Percentiles rank a stretch among this genome's conserved stretches.
These are phyloP conservation scores for Tragelaphus imberbis DNA, from an alignment of 2,113 vertebrate species.

Conservation along the genomic window DNA sequence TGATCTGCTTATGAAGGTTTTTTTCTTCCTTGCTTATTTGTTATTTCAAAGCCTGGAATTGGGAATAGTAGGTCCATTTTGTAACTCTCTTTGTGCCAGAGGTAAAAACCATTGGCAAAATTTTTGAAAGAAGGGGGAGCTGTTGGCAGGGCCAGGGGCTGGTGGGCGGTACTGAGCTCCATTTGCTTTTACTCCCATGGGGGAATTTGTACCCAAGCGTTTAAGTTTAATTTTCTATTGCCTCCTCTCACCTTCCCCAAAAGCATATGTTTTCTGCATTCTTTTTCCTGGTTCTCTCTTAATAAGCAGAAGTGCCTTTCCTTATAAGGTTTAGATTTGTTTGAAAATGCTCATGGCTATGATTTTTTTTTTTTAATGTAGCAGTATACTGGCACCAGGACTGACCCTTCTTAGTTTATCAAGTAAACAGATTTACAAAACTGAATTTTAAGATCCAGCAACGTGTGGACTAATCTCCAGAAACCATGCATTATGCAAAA, in stretches of 20 bases:
- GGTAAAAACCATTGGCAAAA: conserved; percentile 58
- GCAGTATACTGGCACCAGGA: background rate
- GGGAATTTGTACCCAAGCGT: conserved; percentile 50
- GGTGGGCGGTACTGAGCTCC: conserved; percentile 36
- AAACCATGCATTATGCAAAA: background rate
- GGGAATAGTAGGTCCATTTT: conserved; percentile 61
- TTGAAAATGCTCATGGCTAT: background rate
- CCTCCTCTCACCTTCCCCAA: conserved; percentile 8
- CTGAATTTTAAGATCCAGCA: background rate
- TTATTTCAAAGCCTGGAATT: conserved; percentile 43
- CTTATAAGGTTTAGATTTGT: background rate
- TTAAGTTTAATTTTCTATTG: conserved; percentile 31
- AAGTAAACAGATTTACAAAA: background rate
- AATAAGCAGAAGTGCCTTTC: background rate
- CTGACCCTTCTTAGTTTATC: background rate
- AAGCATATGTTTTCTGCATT: conserved; percentile 51
- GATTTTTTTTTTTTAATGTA: background rate
- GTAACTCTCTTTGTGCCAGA: conserved; percentile 60
- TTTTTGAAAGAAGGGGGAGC: background rate
- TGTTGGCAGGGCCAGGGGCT: conserved; percentile 35
- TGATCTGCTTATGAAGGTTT: conserved; percentile 32
- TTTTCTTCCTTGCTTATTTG: conserved; percentile 50
- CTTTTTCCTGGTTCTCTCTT: conserved; percentile 11
- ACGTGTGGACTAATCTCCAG: background rate
- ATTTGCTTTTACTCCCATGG: conserved; percentile 31